Evolutionary conservation across 1,140 invertebrate species (phyloP), one percentile per base, ranked within the genome.

Genomic region (Lepidurus apus): DNA sequence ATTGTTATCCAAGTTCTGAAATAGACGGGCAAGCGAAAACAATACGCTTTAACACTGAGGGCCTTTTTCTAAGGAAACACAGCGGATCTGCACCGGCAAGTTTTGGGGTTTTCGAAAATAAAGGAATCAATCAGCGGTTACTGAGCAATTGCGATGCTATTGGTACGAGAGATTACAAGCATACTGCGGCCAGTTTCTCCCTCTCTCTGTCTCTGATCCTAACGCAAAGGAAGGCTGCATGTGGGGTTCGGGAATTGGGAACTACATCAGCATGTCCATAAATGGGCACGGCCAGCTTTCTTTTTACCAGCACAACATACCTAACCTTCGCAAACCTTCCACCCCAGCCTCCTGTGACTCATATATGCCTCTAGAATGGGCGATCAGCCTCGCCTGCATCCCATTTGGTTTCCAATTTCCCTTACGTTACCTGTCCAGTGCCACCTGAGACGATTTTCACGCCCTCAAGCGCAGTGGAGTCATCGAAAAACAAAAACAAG

Each of bases 361-460:
- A 65, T 65, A 43, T 42, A 24, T 65, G 42, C 34, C 13, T 26
- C 74, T 42, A 17, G 42, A 43, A 43, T 65, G 53, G 2, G 9
- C 17, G 8, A 75, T 26, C 34, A 75, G 21, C 11, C 74, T 24
- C 21, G 17, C 74, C 17, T 24, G 34, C 74, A 75, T 43, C 74
- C 74, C 74, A 43, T 47, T 77, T 8, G 8, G 24, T n/a, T 47
- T 17, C 42, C n/a, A 75, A 74, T 9, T 74, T 45, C 75, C 6
- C 17, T 8, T 10, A 4, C 34, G 21, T n/a, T 65, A 65, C 53
- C 53, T 65, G 53, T 65, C 6, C 17, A 65, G 21, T 17, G 53
- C 53, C 53, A 65, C 53, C 53, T 65, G 53, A 65, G 53, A 11
- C 53, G 53, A 65, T 47, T 47, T 47, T 47, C 45, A 47, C 45